Base-by-base conservation (phyloP, 2,797 vertebrate species). In the Allobates femoralis region DNA sequence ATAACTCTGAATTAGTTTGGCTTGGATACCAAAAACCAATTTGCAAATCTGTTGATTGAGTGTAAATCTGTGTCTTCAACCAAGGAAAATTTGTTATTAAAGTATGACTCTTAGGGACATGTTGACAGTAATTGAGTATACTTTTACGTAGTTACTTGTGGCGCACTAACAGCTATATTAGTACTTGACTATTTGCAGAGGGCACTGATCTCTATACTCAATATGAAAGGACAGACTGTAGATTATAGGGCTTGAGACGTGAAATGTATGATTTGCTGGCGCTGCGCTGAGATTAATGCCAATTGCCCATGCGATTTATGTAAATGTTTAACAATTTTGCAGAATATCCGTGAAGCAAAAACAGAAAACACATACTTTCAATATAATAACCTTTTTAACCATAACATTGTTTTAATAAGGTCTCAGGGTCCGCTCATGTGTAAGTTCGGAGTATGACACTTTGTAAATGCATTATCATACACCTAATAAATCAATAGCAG, bases 1-100 rank as follows among this genome's bases (percentile, higher is more conserved):
- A 74, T 74, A 74, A 74, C 41, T 23, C 67, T n/a, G 67, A 71
- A 41, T 71, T 71, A n/a, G 67, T 46, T 50, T 74, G 71, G 71
- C 71, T 46, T 26, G n/a, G 7, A 74, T 26, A 46, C 71, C 41
- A 74, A 74, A 74, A 74, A 74, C 18, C 67, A 74, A 74, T 74
- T 50, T 50, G 41, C 41, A 74, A 73, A 73, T 73, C 34, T 73
- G 37, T 46, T 73, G 69, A 73, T 73, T 46, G 69, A 46, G 69
- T 73, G 21, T 73, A 73, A 50, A 74, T 74, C 41, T 74, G 71
- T 71, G 21, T 74, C 37, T 74, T 50, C 12, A 74, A 46, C 41
- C 23, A 46, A n/a, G n/a, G 41, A 50, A 74, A 74, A 74, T n/a
- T n/a, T 46, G 11, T 23, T 50, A 50, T 50, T 26, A 50, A 74